phyloP scores from a whole-genome alignment of 2,113 vertebrate species.

The Eptatretus burgeri region DNA sequence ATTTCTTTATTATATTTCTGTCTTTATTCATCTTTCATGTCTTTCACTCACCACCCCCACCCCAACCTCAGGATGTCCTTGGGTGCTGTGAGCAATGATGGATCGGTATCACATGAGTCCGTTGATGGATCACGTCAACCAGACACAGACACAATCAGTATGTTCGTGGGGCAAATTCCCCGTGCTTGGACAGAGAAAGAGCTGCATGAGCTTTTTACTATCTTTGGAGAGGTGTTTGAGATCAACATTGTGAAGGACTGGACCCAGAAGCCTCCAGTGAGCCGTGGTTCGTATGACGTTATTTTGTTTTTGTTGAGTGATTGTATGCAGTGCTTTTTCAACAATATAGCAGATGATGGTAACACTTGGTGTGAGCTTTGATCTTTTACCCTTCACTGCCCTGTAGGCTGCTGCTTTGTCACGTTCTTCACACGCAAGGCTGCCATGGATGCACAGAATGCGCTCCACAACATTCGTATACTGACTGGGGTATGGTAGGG shows the following conservation, averaged over 20 bases:
- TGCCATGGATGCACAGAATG: slow-evolving; percentile 1
- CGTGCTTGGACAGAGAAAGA: slow-evolving; percentile 99
- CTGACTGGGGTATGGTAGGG: neutral
- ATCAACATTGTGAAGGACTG: slow-evolving; percentile 96
- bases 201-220: slow-evolving; percentile 98
- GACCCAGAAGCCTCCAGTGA: slow-evolving; percentile 74
- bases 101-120: too few relatives aligned
- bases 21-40: too few relatives aligned
- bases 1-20: too few relatives aligned
- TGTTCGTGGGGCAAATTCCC: slow-evolving; percentile 98
- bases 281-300: too few relatives aligned
- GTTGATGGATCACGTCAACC: slow-evolving; percentile 18
- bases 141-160: slow-evolving; percentile 98
- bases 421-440: neutral
- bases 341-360: too few relatives aligned
- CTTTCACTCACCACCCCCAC: too few relatives aligned
- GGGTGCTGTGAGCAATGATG: too few relatives aligned
- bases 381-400: neutral
- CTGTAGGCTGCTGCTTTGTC: neutral
- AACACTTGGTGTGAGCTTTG: too few relatives aligned
- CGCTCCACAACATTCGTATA: neutral
- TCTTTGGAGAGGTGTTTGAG: slow-evolving; percentile 94
- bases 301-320: too few relatives aligned
- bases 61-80: too few relatives aligned
- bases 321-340: too few relatives aligned